Conservation (phyloP, 2,113 vertebrate species). For the Neolamprologus cancellatus region DNA sequence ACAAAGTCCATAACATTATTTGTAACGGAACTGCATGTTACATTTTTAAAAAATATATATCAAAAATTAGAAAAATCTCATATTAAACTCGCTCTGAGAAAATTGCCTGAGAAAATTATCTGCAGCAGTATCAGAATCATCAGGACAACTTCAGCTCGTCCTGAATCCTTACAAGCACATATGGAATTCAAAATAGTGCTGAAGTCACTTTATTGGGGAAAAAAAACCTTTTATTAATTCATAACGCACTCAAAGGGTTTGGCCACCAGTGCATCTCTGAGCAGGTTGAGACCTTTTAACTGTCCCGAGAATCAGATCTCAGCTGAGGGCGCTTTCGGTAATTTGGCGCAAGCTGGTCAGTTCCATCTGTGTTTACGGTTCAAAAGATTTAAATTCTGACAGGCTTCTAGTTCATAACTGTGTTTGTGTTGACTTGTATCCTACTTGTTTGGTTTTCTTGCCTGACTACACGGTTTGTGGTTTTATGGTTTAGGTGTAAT, state of each 20-base stretch:
- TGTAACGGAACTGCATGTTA: neutral
- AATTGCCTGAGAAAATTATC: neutral
- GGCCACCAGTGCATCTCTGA: neutral
- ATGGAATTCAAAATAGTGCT: fast-evolving
- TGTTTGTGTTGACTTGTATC: neutral
- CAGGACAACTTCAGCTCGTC: neutral
- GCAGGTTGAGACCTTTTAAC: neutral
- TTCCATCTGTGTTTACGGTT: neutral
- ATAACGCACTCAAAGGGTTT: neutral
- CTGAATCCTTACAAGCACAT: neutral
- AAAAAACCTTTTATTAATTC: fast-evolving
- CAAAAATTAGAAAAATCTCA: neutral
- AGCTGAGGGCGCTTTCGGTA: neutral
- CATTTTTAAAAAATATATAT: neutral
- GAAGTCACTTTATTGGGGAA: fast-evolving
- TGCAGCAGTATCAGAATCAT: neutral
- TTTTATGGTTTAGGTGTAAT: neutral
- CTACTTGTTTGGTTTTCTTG: neutral
- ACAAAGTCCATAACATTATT: neutral
- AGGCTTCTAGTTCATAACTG: neutral
- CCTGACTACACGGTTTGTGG: neutral
- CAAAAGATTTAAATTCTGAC: neutral
- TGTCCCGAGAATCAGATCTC: neutral
- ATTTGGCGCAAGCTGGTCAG: neutral
- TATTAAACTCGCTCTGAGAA: neutral